Percentiles rank a stretch among this genome's conserved stretches.
These are phyloP conservation scores for Tenthredo distinguenda DNA, from an alignment of 2,888 invertebrate genomes.

Conservation along the genomic window DNA sequence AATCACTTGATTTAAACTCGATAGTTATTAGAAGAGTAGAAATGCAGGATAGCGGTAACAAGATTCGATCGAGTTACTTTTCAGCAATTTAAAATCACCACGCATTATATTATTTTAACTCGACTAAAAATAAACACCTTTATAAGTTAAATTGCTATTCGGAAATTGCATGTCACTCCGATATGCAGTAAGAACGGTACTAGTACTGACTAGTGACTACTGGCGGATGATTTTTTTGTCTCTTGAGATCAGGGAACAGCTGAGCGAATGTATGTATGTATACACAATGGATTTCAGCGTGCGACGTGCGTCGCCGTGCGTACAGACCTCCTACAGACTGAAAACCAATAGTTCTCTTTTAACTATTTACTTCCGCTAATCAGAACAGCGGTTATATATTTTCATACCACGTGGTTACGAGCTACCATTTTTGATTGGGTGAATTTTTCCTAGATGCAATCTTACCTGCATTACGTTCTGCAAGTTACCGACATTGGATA, in stretches of 20 bases:
- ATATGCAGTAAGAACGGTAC: background rate
- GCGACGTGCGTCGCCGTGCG: background rate
- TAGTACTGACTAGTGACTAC: background rate
- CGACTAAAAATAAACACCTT: constrained; percentile 43
- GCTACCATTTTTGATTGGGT: background rate
- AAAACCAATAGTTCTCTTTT: constrained; percentile 21
- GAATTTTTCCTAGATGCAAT: background rate
- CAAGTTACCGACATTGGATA: background rate
- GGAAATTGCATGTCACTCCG: constrained; percentile 36
- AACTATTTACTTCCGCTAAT: constrained; percentile 35
- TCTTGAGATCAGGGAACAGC: constrained; percentile 7
- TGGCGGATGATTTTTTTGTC: background rate
- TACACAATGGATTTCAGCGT: constrained; percentile 13
- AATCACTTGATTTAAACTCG: background rate
- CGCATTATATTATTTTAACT: constrained; percentile 15
- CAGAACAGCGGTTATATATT: background rate
- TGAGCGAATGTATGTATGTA: constrained; percentile 22
- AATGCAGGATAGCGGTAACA: background rate
- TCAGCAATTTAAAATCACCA: background rate
- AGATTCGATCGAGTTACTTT: background rate
- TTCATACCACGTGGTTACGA: background rate
- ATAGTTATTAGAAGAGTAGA: background rate
- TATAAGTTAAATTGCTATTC: background rate
- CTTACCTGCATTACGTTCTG: background rate
- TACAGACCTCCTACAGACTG: background rate